Percentiles rank a stretch among this genome's conserved stretches.
Evolutionary conservation across 2,113 vertebrate species (phyloP).

Genomic region (Collichthys lucidus): DNA sequence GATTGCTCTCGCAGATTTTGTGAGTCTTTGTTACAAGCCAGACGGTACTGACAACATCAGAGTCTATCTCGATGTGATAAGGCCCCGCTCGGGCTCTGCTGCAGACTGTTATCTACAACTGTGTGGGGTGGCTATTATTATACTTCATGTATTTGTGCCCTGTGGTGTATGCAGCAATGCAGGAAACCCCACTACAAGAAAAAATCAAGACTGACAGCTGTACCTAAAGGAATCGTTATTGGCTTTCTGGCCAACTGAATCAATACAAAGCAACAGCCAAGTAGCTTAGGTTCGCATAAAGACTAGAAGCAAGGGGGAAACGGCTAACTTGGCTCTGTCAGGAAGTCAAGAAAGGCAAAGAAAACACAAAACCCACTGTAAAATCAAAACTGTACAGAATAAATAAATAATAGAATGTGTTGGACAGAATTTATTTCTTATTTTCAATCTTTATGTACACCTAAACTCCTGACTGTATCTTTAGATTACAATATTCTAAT

Average conservation of each 20-base stretch:
- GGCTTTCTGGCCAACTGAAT: not conserved
- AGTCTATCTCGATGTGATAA: slow-evolving; percentile 40
- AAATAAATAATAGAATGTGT: too few relatives aligned
- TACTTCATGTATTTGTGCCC: not conserved
- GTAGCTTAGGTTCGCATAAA: not conserved
- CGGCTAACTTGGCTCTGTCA: not conserved
- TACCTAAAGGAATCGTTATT: not conserved
- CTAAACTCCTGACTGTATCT: too few relatives aligned
- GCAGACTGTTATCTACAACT: slow-evolving; percentile 26
- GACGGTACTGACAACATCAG: slow-evolving; percentile 54
- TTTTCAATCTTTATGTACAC: too few relatives aligned
- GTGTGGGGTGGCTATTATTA: not conserved
- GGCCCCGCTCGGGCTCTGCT: slow-evolving; percentile 19
- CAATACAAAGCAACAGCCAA: not conserved
- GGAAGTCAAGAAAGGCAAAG: too few relatives aligned
- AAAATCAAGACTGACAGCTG: not conserved
- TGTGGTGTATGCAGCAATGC: not conserved
- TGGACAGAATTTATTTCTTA: too few relatives aligned
- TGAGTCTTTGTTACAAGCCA: slow-evolving; percentile 53
- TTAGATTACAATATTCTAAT: not conserved
- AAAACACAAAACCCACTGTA: too few relatives aligned
- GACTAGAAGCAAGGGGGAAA: not conserved
- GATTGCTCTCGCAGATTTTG: slow-evolving; percentile 35
- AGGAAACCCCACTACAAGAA: not conserved
- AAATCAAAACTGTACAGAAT: too few relatives aligned